Evolutionary conservation across 2,113 vertebrate genomes (phyloP).

Genomic region (Lontra canadensis): DNA sequence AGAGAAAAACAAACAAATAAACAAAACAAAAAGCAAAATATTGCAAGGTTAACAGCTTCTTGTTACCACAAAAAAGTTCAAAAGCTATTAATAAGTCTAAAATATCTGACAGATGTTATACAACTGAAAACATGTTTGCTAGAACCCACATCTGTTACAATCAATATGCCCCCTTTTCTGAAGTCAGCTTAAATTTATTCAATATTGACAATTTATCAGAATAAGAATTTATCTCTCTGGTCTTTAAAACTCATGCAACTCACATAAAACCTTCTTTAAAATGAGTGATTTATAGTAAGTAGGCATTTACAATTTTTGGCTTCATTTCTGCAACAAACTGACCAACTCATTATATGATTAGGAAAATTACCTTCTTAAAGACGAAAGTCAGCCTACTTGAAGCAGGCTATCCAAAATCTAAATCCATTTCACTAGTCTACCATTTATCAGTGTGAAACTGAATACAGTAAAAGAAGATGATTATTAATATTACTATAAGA

Average conservation of each 20-base stretch:
- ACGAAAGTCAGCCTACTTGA: background rate
- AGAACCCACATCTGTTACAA: background rate
- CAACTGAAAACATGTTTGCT: background rate
- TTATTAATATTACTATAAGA: background rate
- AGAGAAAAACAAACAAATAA: background rate
- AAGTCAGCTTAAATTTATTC: slow-evolving; percentile 43
- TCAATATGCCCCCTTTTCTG: background rate
- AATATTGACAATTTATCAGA: background rate
- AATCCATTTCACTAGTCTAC: background rate
- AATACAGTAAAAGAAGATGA: background rate
- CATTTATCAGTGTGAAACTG: background rate
- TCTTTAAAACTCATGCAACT: background rate
- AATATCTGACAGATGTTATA: background rate
- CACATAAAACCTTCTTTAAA: slow-evolving; percentile 1
- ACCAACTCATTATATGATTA: background rate
- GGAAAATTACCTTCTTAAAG: background rate
- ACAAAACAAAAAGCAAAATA: background rate
- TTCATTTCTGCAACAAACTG: background rate
- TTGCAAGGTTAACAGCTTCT: background rate
- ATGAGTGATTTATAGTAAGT: background rate
- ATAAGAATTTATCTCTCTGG: background rate
- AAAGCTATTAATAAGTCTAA: slow-evolving; percentile 3
- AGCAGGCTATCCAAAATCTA: background rate
- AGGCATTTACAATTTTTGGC: background rate
- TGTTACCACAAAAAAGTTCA: background rate